Evolutionary conservation across 2,797 vertebrate species (phyloP).

Genomic region (Steatocranus sp.): DNA sequence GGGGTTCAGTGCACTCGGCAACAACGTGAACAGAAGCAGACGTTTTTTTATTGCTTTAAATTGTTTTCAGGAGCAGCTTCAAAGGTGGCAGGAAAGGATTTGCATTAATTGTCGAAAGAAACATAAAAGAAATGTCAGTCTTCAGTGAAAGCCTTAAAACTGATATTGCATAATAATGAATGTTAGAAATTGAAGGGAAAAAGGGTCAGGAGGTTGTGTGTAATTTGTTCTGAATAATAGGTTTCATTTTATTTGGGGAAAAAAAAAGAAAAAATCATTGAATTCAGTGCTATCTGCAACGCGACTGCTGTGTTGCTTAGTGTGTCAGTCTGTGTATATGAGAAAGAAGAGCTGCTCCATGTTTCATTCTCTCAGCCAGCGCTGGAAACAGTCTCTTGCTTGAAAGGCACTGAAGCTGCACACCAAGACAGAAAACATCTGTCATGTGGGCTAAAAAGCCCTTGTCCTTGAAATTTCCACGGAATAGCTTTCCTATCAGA

Average conservation of each 20-base stretch:
- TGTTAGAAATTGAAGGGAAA: not conserved
- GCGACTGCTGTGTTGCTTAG: not conserved
- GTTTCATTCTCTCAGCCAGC: not conserved
- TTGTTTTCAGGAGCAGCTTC: not conserved
- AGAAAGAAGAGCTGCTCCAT: not conserved
- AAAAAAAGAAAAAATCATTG: not conserved
- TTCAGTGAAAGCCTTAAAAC: not conserved
- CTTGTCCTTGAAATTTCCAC: not conserved
- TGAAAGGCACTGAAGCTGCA: not conserved
- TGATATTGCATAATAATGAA: not conserved
- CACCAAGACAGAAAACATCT: not conserved
- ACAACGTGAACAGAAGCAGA: not conserved
- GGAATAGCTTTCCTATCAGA: not conserved
- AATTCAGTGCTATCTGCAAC: not conserved
- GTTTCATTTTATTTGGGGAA: not conserved
- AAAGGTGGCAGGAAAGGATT: not conserved
- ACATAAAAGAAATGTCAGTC: not conserved
- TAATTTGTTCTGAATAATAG: not conserved
- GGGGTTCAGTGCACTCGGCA: not conserved
- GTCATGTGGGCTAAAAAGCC: not conserved
- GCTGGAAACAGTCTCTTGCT: not conserved
- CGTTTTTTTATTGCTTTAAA: not conserved
- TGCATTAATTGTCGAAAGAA: not conserved
- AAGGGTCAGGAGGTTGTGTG: not conserved
- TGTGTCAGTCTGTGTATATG: not conserved